Conservation (phyloP, 2,113 vertebrate genomes). For the Chaetodon trifascialis region DNA sequence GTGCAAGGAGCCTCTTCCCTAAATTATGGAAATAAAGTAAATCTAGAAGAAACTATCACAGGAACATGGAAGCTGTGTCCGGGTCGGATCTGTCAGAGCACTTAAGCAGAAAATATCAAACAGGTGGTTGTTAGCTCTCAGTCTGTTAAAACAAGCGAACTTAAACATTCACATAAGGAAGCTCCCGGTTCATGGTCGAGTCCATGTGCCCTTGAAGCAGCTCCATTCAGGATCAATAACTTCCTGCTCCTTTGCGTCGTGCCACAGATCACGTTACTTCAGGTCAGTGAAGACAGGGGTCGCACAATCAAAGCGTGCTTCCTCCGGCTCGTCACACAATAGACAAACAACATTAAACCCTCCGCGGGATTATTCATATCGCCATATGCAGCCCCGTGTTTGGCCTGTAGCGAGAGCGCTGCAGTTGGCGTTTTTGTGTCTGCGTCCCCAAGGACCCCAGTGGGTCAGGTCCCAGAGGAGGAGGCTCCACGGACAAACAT, state of each 20-base stretch:
- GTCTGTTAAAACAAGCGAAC: neutral
- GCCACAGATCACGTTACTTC: conserved; percentile 52
- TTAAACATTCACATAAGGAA: neutral
- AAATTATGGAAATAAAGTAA: no score
- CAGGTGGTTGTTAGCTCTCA: no score
- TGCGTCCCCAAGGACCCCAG: conserved; percentile 27
- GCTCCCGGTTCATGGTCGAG: neutral
- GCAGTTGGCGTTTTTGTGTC: conserved; percentile 36
- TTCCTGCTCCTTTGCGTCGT: conserved; percentile 28
- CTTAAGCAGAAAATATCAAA: no score
- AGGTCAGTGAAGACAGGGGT: conserved; percentile 37
- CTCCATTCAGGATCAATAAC: conserved; percentile 47
- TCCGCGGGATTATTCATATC: conserved; percentile 2
- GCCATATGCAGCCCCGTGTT: conserved; percentile 4
- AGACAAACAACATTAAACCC: conserved; percentile 30
- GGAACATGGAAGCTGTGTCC: no score
- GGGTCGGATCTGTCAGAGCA: no score
- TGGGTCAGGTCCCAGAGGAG: conserved; percentile 62
- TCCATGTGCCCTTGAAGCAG: conserved; percentile 22
- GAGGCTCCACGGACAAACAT: conserved; percentile 45
- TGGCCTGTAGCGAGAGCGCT: conserved; percentile 7
- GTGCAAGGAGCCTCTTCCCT: no score
- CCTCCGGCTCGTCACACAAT: conserved; percentile 1
- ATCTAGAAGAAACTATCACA: no score
- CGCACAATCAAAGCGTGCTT: conserved; percentile 4